These are phyloP conservation scores for Ctenochaetus hawaiiensis DNA, from an alignment of 2,797 vertebrate species.

Conservation along the genomic window DNA sequence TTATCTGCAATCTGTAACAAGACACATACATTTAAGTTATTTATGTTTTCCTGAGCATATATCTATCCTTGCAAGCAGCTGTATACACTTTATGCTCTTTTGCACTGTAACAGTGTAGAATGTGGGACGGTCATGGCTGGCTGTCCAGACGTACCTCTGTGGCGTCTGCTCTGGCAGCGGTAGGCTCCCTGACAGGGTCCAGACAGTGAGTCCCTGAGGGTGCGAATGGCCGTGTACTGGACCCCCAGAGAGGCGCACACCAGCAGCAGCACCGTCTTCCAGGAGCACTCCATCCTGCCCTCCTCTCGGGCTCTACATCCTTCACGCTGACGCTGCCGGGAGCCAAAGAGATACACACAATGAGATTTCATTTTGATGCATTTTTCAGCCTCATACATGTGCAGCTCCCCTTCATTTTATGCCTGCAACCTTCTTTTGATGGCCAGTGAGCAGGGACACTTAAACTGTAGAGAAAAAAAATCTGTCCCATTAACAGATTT, in stretches of 20 bases:
- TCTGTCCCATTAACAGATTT: constrained; percentile 25
- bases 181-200: constrained; percentile 80
- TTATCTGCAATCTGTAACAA: background rate
- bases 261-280: constrained; percentile 88
- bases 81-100: too few species aligned
- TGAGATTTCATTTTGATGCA: constrained; percentile 59
- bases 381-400: constrained; percentile 32
- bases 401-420: constrained; percentile 2
- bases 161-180: constrained; percentile 79
- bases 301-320: constrained; percentile 74
- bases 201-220: constrained; percentile 83
- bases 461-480: constrained; percentile 14
- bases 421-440: constrained; percentile 5
- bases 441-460: constrained; percentile 21
- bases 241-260: constrained; percentile 86
- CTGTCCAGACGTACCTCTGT: constrained; percentile 75
- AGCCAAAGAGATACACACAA: constrained; percentile 53
- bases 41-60: constrained; percentile 10
- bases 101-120: background rate
- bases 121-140: constrained; percentile 23
- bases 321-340: constrained; percentile 62
- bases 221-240: constrained; percentile 88
- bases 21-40: background rate
- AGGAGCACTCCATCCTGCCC: constrained; percentile 88
- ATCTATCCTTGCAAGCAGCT: background rate